A percentile compares a stretch with the other conserved stretches of the same genome.
Conservation (phyloP, 1,140 invertebrate genomes). For the Nymphalis io region DNA sequence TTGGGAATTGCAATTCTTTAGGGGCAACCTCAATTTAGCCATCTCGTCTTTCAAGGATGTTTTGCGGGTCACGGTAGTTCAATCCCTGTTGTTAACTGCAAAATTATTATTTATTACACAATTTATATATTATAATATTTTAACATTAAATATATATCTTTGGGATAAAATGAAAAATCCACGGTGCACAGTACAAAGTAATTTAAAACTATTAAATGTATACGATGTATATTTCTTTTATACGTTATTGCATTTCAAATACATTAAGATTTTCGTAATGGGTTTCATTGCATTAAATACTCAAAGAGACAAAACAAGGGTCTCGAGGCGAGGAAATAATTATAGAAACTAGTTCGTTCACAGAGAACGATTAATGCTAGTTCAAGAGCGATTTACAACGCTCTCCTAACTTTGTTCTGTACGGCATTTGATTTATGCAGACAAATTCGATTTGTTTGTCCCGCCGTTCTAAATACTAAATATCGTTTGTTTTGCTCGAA, state of each 20-base stretch:
- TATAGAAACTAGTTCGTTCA: conserved; percentile 64
- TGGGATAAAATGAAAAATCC: too few relatives aligned
- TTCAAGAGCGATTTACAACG: conserved; percentile 59
- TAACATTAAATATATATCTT: too few relatives aligned
- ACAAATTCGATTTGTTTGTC: conserved; percentile 47
- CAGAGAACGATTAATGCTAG: conserved; percentile 49
- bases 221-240: too few relatives aligned
- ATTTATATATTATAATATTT: too few relatives aligned
- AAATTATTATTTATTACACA: too few relatives aligned
- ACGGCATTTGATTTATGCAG: conserved; percentile 61
- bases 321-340: conserved; percentile 8
- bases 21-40: too few relatives aligned
- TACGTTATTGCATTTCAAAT: neutral
- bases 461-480: conserved; percentile 10
- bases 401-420: conserved; percentile 52
- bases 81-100: too few relatives aligned
- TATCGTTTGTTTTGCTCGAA: conserved; percentile 5
- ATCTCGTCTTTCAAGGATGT: too few relatives aligned
- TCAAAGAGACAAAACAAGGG: conserved; percentile 17
- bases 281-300: conserved; percentile 51
- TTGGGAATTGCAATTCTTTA: too few relatives aligned
- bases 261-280: neutral
- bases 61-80: too few relatives aligned
- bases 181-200: neutral
- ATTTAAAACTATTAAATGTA: neutral